These are phyloP conservation scores for Peribatodes rhomboidaria DNA, from an alignment of 2,888 invertebrate species.

Conservation along the genomic window DNA sequence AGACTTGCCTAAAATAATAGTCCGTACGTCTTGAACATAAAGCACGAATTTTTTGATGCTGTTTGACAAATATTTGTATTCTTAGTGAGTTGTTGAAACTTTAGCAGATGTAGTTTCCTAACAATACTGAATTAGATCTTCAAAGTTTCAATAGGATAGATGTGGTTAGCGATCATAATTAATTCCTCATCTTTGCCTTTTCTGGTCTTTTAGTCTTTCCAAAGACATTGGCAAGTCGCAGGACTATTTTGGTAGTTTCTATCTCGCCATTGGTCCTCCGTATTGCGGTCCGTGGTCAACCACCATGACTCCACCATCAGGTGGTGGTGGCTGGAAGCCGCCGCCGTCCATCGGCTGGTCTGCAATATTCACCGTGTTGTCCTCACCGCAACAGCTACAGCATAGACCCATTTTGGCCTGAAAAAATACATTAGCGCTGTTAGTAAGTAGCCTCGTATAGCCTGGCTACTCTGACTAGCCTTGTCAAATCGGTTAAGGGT, in stretches of 20 bases:
- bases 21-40: conserved; percentile 7
- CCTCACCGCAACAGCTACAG: conserved; percentile 58
- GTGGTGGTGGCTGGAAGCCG: conserved; percentile 45
- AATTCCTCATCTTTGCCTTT: not conserved
- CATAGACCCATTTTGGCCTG: conserved; percentile 63
- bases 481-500: no score
- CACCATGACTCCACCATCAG: conserved; percentile 49
- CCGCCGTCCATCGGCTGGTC: conserved; percentile 42
- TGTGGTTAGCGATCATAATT: no score
- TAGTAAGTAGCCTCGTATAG: no score
- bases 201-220: no score
- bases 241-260: conserved; percentile 30
- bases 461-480: no score
- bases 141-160: no score
- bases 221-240: conserved; percentile 7
- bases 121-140: no score
- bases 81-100: no score
- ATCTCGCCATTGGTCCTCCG: conserved; percentile 55
- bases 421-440: conserved; percentile 22
- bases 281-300: conserved; percentile 50
- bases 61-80: not conserved
- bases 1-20: conserved; percentile 2
- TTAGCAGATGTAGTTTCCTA: no score
- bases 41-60: not conserved
- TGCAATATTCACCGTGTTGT: conserved; percentile 47